Evolutionary conservation across 2,888 invertebrate genomes (phyloP).

Genomic region (Resseliella maxima): DNA sequence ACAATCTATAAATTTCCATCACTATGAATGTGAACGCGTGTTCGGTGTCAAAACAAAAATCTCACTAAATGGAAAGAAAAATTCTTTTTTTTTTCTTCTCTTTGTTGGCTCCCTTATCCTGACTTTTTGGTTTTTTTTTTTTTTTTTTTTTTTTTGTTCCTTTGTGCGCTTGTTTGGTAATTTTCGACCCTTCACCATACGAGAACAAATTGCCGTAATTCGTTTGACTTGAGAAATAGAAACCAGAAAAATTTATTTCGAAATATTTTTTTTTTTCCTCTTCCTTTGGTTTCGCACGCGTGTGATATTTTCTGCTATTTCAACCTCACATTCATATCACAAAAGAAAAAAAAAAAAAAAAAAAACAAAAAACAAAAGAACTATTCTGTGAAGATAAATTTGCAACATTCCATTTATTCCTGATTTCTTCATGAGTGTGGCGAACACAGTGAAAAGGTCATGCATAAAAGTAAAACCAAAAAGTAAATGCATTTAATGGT

Average conservation of each 20-base stretch:
- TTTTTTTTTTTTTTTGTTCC: neutral
- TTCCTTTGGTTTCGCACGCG: too few species aligned
- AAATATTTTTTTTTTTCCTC: too few species aligned
- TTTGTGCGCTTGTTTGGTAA: neutral
- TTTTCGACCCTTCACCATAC: neutral
- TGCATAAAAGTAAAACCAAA: too few species aligned
- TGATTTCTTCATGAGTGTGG: neutral
- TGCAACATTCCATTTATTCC: neutral
- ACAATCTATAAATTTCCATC: constrained; percentile 17
- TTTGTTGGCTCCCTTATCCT: neutral
- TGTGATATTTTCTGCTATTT: neutral
- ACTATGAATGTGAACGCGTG: constrained; percentile 51
- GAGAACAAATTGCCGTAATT: neutral
- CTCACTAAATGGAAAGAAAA: too few species aligned
- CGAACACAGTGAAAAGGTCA: neutral
- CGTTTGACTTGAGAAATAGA: neutral
- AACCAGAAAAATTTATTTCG: neutral
- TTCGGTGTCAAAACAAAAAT: constrained; percentile 48
- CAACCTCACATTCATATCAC: neutral
- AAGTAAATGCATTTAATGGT: too few species aligned
- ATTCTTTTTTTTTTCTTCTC: neutral
- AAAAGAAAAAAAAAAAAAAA: neutral
- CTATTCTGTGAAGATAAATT: neutral
- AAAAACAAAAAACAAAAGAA: neutral
- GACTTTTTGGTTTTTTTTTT: neutral